These are phyloP conservation scores for Euwallacea similis DNA, from an alignment of 1,140 invertebrate species.

Conservation along the genomic window DNA sequence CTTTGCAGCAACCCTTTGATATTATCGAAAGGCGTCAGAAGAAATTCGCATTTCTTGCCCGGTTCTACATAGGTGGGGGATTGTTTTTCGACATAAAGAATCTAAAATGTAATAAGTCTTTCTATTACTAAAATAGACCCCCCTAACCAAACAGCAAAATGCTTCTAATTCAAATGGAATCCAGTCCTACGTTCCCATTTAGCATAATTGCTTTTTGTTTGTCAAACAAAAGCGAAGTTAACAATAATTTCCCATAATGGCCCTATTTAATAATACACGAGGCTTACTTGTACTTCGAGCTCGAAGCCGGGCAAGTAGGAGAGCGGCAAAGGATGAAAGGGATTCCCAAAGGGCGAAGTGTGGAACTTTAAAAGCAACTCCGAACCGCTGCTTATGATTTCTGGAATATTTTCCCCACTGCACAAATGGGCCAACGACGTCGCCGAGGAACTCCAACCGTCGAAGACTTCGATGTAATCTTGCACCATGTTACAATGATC, in stretches of 20 bases:
- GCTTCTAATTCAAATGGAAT: too few relatives aligned
- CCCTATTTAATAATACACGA: slow-evolving; percentile 1
- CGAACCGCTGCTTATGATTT: slow-evolving; percentile 76
- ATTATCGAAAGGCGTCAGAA: slow-evolving; percentile 73
- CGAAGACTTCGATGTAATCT: slow-evolving; percentile 80
- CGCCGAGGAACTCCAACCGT: slow-evolving; percentile 71
- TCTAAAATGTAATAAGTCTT: slow-evolving; percentile 55
- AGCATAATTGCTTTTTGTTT: not conserved
- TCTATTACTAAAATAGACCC: not conserved
- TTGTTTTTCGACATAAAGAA: slow-evolving; percentile 72
- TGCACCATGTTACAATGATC: slow-evolving; percentile 79
- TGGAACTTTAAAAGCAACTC: slow-evolving; percentile 81
- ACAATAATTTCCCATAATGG: not conserved
- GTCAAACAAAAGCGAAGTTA: slow-evolving; percentile 11
- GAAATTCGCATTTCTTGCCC: slow-evolving; percentile 73
- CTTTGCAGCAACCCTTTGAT: slow-evolving; percentile 75
- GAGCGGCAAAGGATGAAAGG: slow-evolving; percentile 75
- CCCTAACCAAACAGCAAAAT: too few relatives aligned
- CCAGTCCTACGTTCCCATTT: too few relatives aligned
- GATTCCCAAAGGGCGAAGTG: slow-evolving; percentile 79
- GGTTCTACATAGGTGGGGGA: slow-evolving; percentile 73
- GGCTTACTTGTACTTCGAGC: slow-evolving; percentile 72
- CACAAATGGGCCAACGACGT: slow-evolving; percentile 77
- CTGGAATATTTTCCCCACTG: slow-evolving; percentile 79
- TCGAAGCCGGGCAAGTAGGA: slow-evolving; percentile 80